A percentile compares a stretch with the other conserved stretches of the same genome.
These are phyloP conservation scores for Bucorvus abyssinicus DNA, from an alignment of 2,797 vertebrate species.

Conservation along the genomic window DNA sequence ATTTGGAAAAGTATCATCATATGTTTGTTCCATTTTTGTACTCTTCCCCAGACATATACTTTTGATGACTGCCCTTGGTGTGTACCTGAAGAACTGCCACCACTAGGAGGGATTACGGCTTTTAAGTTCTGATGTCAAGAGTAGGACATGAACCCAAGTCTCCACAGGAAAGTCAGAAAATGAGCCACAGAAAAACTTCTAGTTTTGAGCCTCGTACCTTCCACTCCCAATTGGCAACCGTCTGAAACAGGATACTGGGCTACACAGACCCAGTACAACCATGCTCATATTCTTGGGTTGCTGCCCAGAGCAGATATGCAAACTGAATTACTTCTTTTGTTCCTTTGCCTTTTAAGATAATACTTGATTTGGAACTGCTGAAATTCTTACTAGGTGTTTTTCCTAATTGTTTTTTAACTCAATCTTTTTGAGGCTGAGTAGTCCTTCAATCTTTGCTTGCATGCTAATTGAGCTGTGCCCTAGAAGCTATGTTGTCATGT, in stretches of 20 bases:
- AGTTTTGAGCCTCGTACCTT: neutral
- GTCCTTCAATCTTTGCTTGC: neutral
- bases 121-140: neutral
- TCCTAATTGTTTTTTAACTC: neutral
- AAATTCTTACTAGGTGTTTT: constrained; percentile 30
- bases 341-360: constrained; percentile 41
- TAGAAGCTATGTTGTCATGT: neutral
- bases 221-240: neutral
- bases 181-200: neutral
- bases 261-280: neutral
- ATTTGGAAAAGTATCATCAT: neutral
- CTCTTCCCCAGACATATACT: neutral
- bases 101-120: neutral
- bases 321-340: constrained; percentile 36
- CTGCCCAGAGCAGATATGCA: constrained; percentile 18
- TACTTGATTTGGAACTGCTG: constrained; percentile 13
- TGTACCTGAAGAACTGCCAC: neutral
- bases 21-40: neutral
- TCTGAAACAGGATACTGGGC: neutral
- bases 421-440: neutral
- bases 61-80: neutral
- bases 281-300: neutral
- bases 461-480: neutral
- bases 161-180: neutral
- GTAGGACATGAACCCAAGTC: neutral